Evolutionary conservation across 2,888 invertebrate species (phyloP).

Genomic region (Rhabditoides inermis): DNA sequence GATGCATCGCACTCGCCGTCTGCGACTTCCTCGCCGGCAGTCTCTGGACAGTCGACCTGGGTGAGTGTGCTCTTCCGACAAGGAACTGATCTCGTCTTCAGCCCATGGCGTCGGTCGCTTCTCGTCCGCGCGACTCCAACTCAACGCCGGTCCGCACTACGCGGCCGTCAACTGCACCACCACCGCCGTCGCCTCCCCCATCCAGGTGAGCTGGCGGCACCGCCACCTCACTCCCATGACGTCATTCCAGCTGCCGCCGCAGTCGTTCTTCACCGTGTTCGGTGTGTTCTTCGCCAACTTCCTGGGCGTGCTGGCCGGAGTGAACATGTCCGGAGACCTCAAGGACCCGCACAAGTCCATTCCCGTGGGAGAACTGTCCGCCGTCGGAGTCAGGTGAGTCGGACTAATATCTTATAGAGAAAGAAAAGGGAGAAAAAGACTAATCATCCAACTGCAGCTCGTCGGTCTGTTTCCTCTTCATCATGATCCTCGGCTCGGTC

Average conservation of each 20-base stretch:
- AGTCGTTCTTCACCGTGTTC: constrained; percentile 89
- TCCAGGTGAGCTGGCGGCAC: constrained; percentile 6
- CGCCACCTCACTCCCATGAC: background rate
- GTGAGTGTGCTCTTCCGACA: constrained; percentile 57
- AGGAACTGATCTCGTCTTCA: constrained; percentile 51
- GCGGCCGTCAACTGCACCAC: constrained; percentile 39
- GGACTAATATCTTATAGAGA: background rate
- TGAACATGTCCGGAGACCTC: constrained; percentile 95
- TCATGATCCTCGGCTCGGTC: constrained; percentile 75
- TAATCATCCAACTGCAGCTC: constrained; percentile 65
- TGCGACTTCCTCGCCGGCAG: constrained; percentile 88
- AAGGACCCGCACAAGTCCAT: constrained; percentile 82
- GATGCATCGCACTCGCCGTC: constrained; percentile 77
- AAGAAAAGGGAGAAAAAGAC: background rate
- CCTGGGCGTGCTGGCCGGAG: constrained; percentile 89
- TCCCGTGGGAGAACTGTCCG: constrained; percentile 84
- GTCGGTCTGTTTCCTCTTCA: constrained; percentile 78
- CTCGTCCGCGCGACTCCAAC: constrained; percentile 67
- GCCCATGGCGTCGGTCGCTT: constrained; percentile 79
- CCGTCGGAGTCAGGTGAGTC: constrained; percentile 74
- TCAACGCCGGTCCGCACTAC: constrained; percentile 65
- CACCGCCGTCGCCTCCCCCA: constrained; percentile 19
- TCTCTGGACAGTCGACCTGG: constrained; percentile 68
- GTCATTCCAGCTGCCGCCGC: constrained; percentile 55
- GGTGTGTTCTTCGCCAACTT: constrained; percentile 96